Percentiles rank a stretch among this genome's conserved stretches.
Conservation (phyloP, 1,140 invertebrate genomes). For the Conus betulinus region DNA sequence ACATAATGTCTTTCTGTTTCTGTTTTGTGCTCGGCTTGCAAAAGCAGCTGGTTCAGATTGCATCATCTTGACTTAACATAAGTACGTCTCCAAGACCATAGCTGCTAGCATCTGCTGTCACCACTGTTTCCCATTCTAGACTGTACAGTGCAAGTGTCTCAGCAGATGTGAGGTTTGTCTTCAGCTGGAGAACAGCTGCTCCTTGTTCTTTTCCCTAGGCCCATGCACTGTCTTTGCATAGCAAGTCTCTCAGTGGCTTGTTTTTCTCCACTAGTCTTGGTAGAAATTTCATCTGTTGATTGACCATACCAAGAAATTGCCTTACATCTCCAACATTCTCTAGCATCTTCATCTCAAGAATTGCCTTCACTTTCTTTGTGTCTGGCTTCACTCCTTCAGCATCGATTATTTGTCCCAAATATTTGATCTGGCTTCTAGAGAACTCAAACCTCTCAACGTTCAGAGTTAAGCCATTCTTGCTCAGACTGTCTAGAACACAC, state of each 20-base stretch:
- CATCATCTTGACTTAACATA: conserved; percentile 33
- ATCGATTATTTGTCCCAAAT: conserved; percentile 42
- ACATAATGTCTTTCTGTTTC: conserved; percentile 75
- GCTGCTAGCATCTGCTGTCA: conserved; percentile 48
- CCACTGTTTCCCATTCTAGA: conserved; percentile 31
- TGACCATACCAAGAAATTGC: conserved; percentile 39
- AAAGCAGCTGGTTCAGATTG: conserved; percentile 41
- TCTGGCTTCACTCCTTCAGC: conserved; percentile 55
- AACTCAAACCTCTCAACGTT: conserved; percentile 12
- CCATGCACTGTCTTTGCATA: conserved; percentile 41
- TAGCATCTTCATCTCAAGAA: conserved; percentile 59
- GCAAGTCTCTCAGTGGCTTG: conserved; percentile 33
- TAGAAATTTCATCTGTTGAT: conserved; percentile 40
- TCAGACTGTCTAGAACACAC: conserved; percentile 53
- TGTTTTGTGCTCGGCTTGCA: conserved; percentile 47
- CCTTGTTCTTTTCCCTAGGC: conserved; percentile 35
- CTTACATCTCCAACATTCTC: conserved; percentile 39
- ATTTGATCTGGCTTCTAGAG: conserved; percentile 13
- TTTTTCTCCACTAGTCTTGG: background rate
- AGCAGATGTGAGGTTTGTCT: conserved; percentile 34
- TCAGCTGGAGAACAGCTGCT: conserved; percentile 36
- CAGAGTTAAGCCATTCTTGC: background rate
- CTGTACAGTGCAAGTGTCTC: conserved; percentile 46
- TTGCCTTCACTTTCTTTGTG: conserved; percentile 62
- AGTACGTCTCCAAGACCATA: conserved; percentile 54